Evolutionary conservation across 1,140 invertebrate species (phyloP).

Genomic region (Hirudo medicinalis): DNA sequence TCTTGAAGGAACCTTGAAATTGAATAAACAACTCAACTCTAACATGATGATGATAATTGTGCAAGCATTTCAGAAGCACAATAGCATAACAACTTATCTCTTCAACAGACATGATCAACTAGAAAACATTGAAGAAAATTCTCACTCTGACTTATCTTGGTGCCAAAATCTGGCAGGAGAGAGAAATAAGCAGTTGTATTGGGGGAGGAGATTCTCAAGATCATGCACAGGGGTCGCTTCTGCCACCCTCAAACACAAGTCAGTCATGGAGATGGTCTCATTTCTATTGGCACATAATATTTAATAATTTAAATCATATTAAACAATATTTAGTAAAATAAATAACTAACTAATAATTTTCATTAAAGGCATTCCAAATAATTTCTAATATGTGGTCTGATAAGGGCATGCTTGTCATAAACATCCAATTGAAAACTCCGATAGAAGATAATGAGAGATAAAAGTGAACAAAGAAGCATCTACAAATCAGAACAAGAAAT

Average conservation of each 20-base stretch:
- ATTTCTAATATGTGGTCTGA: neutral
- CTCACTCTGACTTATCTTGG: slow-evolving; percentile 48
- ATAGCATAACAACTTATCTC: neutral
- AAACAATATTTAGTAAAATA: too few species aligned
- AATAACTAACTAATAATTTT: neutral
- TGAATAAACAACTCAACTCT: too few species aligned
- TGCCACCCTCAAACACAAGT: slow-evolving; percentile 70
- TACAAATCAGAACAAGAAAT: too few species aligned
- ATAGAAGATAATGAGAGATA: too few species aligned
- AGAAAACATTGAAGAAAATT: neutral
- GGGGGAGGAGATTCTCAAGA: slow-evolving; percentile 49
- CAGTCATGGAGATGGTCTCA: slow-evolving; percentile 46
- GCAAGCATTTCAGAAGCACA: neutral
- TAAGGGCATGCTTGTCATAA: neutral
- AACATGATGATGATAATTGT: neutral
- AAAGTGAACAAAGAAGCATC: too few species aligned
- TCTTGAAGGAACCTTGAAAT: too few species aligned
- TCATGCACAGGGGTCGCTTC: slow-evolving; percentile 41
- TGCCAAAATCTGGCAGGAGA: slow-evolving; percentile 89
- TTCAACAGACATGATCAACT: neutral
- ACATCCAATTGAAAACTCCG: neutral
- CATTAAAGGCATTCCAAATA: neutral
- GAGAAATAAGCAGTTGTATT: slow-evolving; percentile 78
- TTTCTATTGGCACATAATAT: neutral
- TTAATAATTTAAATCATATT: neutral